Base-by-base conservation (phyloP, 1,140 invertebrate genomes). In the Lasioglossum baleicum region DNA sequence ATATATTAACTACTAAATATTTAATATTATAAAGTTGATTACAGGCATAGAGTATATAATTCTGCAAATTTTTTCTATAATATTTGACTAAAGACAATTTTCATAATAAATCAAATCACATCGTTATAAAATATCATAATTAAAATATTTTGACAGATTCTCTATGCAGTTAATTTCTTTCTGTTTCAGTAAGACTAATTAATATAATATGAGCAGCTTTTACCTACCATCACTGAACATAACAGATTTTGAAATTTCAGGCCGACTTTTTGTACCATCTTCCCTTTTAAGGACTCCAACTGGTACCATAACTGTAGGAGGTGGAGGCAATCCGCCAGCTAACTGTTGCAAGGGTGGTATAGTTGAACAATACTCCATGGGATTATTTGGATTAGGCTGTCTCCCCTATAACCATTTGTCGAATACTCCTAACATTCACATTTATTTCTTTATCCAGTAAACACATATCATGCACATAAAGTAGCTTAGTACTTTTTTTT, bases 361-460 rank as follows among this genome's bases (percentile, higher is more conserved):
- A 60, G 96, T 97, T 66, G 96, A 97, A 93, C 97, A 98, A 93
- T 98, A 98, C 92, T 98, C 97, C 95, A 96, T 96, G 53, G 97
- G 97, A 93, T 98, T 98, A 92, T 97, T 97, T 65, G 97, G 97
- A 93, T 98, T 97, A 70, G 97, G 97, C 82, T 94, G 92, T 91
- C 92, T 92, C 82, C 90, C 92, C 92, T 91, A 92, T 93, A 93
- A 93, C 89, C 90, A 93, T 92, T 93, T 93, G 91, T 92, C 88
- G 90, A 92, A 92, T 93, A 93, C 92, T 93, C 93, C 96, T 96
- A 78, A 96, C 95, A 87, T 95, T 92, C 10, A 93, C 95, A 90
- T 95, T 94, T 88, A 93, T 93, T 90, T 87, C 81, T 83, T 77
- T 42, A 63, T 68, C 64, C 67, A 83, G 65, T 66, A 82, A 84